Evolutionary conservation across 2,797 vertebrate species (phyloP).

Genomic region (Anas flavirostris): DNA sequence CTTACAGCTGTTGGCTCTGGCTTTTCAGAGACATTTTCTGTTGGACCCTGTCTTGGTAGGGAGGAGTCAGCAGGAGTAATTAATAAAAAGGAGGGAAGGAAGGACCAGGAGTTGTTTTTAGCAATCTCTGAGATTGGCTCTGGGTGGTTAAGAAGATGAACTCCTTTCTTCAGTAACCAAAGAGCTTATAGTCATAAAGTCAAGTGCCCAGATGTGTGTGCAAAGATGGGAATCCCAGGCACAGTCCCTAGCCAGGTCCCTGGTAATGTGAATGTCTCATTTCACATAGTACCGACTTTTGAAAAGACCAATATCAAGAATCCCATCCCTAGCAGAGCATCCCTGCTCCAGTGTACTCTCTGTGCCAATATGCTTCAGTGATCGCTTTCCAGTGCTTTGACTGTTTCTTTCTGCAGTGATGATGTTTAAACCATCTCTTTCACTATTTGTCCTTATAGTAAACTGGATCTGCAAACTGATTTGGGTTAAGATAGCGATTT

Average conservation of each 20-base stretch:
- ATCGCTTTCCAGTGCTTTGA: neutral
- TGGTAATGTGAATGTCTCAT: neutral
- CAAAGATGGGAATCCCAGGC: neutral
- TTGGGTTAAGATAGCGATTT: neutral
- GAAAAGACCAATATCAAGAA: neutral
- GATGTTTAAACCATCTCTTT: neutral
- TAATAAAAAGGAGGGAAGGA: neutral
- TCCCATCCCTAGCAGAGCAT: neutral
- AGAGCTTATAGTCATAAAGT: neutral
- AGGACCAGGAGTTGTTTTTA: neutral
- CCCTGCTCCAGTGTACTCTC: neutral
- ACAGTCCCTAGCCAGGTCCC: neutral
- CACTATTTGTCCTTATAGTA: neutral
- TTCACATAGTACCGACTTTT: neutral
- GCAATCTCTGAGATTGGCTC: neutral
- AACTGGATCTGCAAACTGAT: neutral
- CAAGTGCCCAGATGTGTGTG: neutral
- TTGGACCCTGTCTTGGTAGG: neutral
- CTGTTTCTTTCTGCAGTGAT: neutral
- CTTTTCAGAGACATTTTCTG: neutral
- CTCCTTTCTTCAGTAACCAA: neutral
- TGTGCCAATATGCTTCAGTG: neutral
- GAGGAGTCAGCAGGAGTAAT: neutral
- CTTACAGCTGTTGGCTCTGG: neutral
- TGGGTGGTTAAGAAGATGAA: neutral